Percentiles rank a stretch among this genome's conserved stretches.
These are phyloP conservation scores for Hoplostethus atlanticus DNA, from an alignment of 2,797 vertebrate genomes.

Conservation along the genomic window DNA sequence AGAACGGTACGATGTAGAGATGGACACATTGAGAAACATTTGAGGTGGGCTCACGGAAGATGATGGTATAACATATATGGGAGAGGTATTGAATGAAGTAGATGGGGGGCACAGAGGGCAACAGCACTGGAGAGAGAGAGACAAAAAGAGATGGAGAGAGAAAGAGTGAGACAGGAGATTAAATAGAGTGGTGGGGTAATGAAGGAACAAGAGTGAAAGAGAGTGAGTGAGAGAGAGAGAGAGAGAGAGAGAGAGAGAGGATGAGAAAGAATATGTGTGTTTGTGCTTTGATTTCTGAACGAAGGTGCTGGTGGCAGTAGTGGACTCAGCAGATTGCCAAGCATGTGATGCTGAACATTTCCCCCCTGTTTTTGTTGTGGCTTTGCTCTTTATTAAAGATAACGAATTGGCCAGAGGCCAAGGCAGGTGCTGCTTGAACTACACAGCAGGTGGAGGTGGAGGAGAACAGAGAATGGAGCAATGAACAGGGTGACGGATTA, in stretches of 20 bases:
- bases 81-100: not conserved
- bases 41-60: conserved; percentile 13
- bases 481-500: conserved; percentile 32
- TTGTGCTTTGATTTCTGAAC: conserved; percentile 51
- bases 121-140: not conserved
- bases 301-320: conserved; percentile 36
- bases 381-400: conserved; percentile 64
- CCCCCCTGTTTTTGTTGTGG: conserved; percentile 56
- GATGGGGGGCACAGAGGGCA: not conserved
- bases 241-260: conserved; percentile 28
- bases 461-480: conserved; percentile 6
- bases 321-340: conserved; percentile 52
- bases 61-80: conserved; percentile 1
- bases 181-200: too few species aligned
- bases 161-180: not conserved
- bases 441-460: conserved; percentile 60
- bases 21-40: not conserved
- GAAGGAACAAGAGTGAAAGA: not conserved
- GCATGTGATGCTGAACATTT: conserved; percentile 50
- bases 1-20: too few species aligned
- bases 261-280: conserved; percentile 26
- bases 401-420: conserved; percentile 61
- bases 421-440: conserved; percentile 60
- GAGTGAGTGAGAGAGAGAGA: conserved; percentile 22
- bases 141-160: not conserved